These are phyloP conservation scores for Herpetotheres cachinnans DNA, from an alignment of 2,113 vertebrate species.

Conservation along the genomic window DNA sequence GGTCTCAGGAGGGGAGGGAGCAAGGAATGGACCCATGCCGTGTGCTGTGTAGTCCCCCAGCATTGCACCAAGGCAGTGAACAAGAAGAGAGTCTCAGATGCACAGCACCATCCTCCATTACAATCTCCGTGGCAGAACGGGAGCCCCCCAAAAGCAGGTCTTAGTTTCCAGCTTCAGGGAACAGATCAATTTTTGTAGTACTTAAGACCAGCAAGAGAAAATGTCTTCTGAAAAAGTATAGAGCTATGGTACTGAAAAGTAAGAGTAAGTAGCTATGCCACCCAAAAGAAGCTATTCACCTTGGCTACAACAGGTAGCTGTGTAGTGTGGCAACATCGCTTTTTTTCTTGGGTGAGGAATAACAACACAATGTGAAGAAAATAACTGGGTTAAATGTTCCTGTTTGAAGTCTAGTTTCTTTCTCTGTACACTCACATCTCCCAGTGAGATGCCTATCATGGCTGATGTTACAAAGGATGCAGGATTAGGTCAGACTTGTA, in stretches of 20 bases:
- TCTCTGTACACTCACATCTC: not conserved
- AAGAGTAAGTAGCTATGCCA: not conserved
- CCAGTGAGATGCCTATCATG: not conserved
- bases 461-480: not conserved
- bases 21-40: accelerated
- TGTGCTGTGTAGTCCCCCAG: not conserved
- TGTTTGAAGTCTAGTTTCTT: not conserved
- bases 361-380: not conserved
- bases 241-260: not conserved
- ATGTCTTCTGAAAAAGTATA: not conserved
- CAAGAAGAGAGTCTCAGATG: not conserved
- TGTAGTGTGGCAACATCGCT: not conserved
- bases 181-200: not conserved
- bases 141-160: not conserved
- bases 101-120: not conserved
- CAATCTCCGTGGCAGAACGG: not conserved
- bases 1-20: not conserved
- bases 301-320: not conserved
- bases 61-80: not conserved
- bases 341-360: not conserved
- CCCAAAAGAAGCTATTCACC: not conserved
- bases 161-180: not conserved
- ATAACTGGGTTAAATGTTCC: not conserved
- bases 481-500: not conserved
- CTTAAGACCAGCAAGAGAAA: not conserved